These are phyloP conservation scores for Marronus borbonicus DNA, from an alignment of 2,888 invertebrate genomes.

Conservation along the genomic window DNA sequence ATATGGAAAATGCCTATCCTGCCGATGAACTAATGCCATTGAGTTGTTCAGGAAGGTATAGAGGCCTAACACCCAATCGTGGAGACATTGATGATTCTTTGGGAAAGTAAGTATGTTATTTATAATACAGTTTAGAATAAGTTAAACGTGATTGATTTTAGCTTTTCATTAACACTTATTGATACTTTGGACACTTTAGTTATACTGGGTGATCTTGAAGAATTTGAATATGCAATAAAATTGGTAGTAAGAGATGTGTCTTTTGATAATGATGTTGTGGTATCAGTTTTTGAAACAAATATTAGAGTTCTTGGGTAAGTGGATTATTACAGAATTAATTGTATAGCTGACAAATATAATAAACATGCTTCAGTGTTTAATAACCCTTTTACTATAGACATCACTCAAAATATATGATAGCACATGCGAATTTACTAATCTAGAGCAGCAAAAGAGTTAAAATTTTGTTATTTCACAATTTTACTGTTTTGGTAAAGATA, in stretches of 20 bases:
- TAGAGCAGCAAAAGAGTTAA: no score
- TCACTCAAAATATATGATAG: no score
- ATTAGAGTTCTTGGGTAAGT: slow-evolving; percentile 94
- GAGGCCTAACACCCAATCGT: slow-evolving; percentile 90
- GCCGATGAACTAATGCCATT: slow-evolving; percentile 99
- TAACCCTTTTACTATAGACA: no score
- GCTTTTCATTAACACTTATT: slow-evolving; percentile 96
- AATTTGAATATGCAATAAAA: slow-evolving; percentile 94
- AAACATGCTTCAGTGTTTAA: no score
- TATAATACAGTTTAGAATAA: not conserved
- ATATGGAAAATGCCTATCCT: slow-evolving; percentile 98
- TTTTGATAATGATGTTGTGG: slow-evolving; percentile 95
- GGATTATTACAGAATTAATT: not conserved
- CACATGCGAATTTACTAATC: no score
- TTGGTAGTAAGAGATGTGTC: slow-evolving; percentile 88
- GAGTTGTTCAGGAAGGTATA: slow-evolving; percentile 92
- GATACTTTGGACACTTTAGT: slow-evolving; percentile 96
- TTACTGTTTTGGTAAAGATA: no score
- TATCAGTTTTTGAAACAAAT: slow-evolving; percentile 98
- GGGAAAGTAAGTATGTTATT: slow-evolving; percentile 87
- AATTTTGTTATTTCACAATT: no score
- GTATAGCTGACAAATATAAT: no score
- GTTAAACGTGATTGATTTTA: slow-evolving; percentile 64
- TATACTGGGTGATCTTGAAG: slow-evolving; percentile 91
- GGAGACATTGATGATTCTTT: slow-evolving; percentile 97